These are phyloP conservation scores for Aplidium turbinatum DNA, from an alignment of 23 tunicate species.

Conservation along the genomic window DNA sequence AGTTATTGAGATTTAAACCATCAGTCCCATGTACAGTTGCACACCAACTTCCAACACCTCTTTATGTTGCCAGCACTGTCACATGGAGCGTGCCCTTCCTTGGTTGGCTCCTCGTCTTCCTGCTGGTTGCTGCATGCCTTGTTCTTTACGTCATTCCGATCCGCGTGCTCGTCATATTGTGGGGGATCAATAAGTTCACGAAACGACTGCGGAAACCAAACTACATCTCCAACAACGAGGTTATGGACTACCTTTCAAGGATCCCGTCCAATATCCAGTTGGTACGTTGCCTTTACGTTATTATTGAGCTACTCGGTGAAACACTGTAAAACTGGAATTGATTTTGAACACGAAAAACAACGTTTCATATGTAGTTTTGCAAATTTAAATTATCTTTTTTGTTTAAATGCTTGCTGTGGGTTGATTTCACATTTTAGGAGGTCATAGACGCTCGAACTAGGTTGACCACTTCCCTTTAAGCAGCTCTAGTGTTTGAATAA, in stretches of 20 bases:
- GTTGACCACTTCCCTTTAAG: no score
- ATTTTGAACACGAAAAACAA: no score
- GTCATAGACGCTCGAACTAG: no score
- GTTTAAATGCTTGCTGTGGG: no score
- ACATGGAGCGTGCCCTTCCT: slow-evolving; percentile 89
- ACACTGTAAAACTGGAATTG: no score
- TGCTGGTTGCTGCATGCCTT: slow-evolving; percentile 44
- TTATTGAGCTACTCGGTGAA: not conserved
- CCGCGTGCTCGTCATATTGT: slow-evolving; percentile 71
- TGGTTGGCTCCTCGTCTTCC: slow-evolving; percentile 62
- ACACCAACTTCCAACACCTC: no score
- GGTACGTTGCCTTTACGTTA: slow-evolving; percentile 58
- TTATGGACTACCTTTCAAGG: slow-evolving; percentile 84
- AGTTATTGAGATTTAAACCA: no score
- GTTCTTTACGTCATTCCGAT: slow-evolving; percentile 70
- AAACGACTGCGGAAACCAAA: slow-evolving; percentile 90
- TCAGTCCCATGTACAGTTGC: no score
- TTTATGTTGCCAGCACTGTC: slow-evolving; percentile 59
- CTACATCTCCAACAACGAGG: slow-evolving; percentile 86
- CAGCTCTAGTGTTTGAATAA: no score
- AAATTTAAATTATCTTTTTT: no score
- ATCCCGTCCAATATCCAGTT: slow-evolving; percentile 84
- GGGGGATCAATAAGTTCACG: slow-evolving; percentile 97
- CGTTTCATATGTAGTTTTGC: no score
- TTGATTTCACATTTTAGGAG: no score